Base-by-base conservation (phyloP, 2,888 invertebrate genomes). In the Scotopteryx bipunctaria region DNA sequence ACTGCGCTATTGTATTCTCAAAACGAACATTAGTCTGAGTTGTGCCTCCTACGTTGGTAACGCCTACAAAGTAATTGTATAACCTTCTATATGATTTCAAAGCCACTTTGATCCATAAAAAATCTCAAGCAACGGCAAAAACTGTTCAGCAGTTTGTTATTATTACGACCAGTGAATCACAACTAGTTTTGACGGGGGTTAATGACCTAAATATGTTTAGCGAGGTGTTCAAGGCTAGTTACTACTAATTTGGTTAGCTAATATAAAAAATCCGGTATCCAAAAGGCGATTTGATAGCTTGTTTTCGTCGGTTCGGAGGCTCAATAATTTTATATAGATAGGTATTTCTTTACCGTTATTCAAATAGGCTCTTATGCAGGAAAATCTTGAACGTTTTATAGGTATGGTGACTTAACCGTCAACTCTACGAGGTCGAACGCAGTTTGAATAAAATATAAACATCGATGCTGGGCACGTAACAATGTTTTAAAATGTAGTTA, bases 101-200 rank as follows among this genome's bases (percentile, higher is more conserved):
- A 72, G 71, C 64, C 64, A 68, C 64, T 69, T 29, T 61, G 61
- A 57, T 70, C 25, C 55, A 61, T 67, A 64, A 78, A 83, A 83
- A 83, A 85, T 76, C 65, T 60, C 59, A 78, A 80, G 69, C 82
- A 87, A 82, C 82, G 77, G 81, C 86, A 90, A 89, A 90, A 90
- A 90, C 86, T 85, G 79, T 83, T 83, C 76, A 74, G 80, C 73
- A 76, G 81, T 85, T 83, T 86, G 87, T 85, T 86, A 86, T 87
- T 85, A 88, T 86, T 87, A 80, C 83, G 85, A 80, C 84, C 84
- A 81, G 85, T 90, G 90, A 90, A 88, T 90, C 90, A 89, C 85
- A 83, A 85, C 82, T 82, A 86, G 86, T 89, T 86, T 89, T 82
- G 85, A 83, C 74, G 72, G 84, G 87, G 90, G 90, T 90, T 83